Evolutionary conservation across 2,888 invertebrate species (phyloP).

Genomic region (Poecilus cupreus): DNA sequence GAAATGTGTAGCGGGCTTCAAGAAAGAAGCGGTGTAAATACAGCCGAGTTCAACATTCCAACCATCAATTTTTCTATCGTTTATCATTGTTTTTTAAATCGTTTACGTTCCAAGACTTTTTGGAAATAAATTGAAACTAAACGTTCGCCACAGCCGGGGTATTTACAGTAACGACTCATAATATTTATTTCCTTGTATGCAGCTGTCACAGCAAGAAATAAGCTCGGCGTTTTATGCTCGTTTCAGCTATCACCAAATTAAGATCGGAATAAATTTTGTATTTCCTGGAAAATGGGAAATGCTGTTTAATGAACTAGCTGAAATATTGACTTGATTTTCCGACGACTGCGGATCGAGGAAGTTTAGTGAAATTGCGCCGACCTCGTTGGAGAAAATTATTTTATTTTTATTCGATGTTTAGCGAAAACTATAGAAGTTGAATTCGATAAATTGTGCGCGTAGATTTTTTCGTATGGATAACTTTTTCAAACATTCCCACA

Average conservation of each 20-base stretch:
- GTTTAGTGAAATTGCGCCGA: not conserved
- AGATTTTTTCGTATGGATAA: too few species aligned
- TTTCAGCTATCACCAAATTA: slow-evolving; percentile 31
- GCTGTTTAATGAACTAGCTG: slow-evolving; percentile 36
- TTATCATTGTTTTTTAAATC: slow-evolving; percentile 39
- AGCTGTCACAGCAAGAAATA: slow-evolving; percentile 12
- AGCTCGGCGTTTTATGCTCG: slow-evolving; percentile 13
- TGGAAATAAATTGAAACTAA: slow-evolving; percentile 38
- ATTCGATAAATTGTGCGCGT: not conserved
- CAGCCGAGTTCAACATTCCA: not conserved
- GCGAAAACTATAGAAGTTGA: not conserved
- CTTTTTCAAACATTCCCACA: too few species aligned
- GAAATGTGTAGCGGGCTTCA: slow-evolving; percentile 4
- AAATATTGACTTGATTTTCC: slow-evolving; percentile 31
- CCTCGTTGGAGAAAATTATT: not conserved
- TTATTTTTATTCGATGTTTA: not conserved
- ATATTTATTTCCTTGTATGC: slow-evolving; percentile 26
- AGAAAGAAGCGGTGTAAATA: not conserved
- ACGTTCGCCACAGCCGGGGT: slow-evolving; percentile 4
- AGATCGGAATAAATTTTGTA: slow-evolving; percentile 32
- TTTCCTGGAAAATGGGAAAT: slow-evolving; percentile 3
- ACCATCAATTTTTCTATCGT: slow-evolving; percentile 40
- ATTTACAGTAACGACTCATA: slow-evolving; percentile 29
- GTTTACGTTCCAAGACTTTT: not conserved
- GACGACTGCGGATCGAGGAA: not conserved